Evolutionary conservation across 1,140 invertebrate species (phyloP), one percentile per base, ranked within the genome.

Genomic region (Telenomus remus): DNA sequence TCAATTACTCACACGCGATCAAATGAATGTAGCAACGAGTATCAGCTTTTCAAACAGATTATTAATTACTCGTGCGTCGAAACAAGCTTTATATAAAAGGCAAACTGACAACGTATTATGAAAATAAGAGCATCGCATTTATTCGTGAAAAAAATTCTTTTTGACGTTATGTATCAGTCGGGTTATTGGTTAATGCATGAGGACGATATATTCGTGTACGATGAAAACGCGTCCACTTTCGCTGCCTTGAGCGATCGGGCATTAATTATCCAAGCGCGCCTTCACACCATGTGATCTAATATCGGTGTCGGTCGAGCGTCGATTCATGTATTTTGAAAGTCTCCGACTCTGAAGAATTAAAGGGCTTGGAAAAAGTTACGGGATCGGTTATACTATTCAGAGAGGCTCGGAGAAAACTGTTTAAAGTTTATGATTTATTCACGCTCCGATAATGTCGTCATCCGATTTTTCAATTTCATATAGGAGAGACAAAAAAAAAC

Each of bases 351-450:
- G 34, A 12, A 55, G 55, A 65, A 73, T 59, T 54, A 56, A 66
- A 50, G 60, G 44, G 54, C 70, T 54, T 49, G 33, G 14, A 44
- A 27, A 61, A 64, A 53, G 19, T 53, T 55, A 55, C 49, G 53
- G 27, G 33, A 44, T 48, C 47, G 51, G 34, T 33, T 16, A 39
- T 12, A n/a, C 59, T 53, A 43, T 48, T 11, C 19, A 2, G 14
- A 50, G 56, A 56, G 15, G 35, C 37, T 9, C 13, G 27, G 13
- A 49, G 19, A 34, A 59, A 59, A 37, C 15, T 9, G n/a, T 35
- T 70, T n/a, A n/a, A n/a, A n/a, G n/a, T n/a, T 55, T 51, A 71
- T 71, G 59, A 71, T 71, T 71, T 63, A 71, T 71, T 63, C 37
- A 61, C 35, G 14, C 35, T 14, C 14, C 27, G 53, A 66, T 43